phyloP scores from a whole-genome alignment of 2,113 vertebrate species.

The Psittacara wagleri region DNA sequence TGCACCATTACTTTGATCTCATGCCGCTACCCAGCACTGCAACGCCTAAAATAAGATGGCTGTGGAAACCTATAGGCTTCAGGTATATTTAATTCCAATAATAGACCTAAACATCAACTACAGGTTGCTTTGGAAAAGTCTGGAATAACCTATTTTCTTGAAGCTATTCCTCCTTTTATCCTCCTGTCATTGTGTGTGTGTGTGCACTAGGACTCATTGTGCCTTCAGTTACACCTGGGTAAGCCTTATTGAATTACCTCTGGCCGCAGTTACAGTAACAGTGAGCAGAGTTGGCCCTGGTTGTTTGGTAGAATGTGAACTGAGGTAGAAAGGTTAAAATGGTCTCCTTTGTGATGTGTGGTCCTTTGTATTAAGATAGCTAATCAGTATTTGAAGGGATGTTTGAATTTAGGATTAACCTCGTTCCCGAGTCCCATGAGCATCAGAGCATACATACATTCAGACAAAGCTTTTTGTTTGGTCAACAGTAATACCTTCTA shows the following conservation, averaged over 20 bases:
- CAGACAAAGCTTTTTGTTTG: not conserved
- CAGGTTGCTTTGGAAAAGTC: not conserved
- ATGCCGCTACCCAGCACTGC: not conserved
- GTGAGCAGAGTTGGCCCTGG: not conserved
- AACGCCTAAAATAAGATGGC: not conserved
- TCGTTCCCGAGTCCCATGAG: not conserved
- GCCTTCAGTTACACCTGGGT: not conserved
- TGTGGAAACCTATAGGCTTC: not conserved
- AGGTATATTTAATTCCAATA: not conserved
- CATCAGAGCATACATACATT: not conserved
- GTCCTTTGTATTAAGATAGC: not conserved
- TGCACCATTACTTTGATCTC: constrained; percentile 48
- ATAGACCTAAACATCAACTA: not conserved
- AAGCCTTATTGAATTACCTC: not conserved
- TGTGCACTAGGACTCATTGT: not conserved
- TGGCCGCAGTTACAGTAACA: not conserved
- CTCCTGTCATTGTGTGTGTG: not conserved
- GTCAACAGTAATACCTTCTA: not conserved
- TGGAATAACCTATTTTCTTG: not conserved
- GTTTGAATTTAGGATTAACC: not conserved
- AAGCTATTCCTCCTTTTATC: not conserved
- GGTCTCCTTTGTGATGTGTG: not conserved
- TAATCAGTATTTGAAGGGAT: not conserved
- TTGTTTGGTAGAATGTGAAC: not conserved
- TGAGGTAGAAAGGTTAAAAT: not conserved